Base-by-base conservation (phyloP, 2,888 invertebrate genomes). In the Drosophila meridionalis region DNA sequence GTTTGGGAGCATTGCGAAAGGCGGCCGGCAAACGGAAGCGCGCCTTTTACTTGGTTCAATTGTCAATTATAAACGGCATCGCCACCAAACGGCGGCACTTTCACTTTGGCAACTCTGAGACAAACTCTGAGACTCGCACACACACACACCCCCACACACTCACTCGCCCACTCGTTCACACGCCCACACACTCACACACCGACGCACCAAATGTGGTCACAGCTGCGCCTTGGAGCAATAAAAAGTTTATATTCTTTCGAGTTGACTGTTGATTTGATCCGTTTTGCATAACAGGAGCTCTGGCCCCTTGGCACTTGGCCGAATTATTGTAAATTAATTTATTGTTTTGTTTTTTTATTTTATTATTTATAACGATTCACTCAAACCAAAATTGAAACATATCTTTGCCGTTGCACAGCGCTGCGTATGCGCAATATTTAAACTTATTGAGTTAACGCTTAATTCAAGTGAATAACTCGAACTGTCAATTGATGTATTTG, bases 1-100 rank as follows among this genome's bases (percentile, higher is more conserved):
- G 69, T 85, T 83, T 76, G 81, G 80, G 53, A 82, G 81, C 91
- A 91, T 91, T 61, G 71, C 87, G 82, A 59, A 48, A 59, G 71
- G 78, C 72, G 60, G 63, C 67, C 67, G 77, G 73, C 66, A 74
- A 73, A 36, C 67, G 80, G 75, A 79, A 63, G 47, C 55, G 60
- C 64, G 66, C 42, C 55, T 36, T 61, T 77, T 60, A 66, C 12
- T 55, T 55, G 50, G 61, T 64, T 76, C 72, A 81, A 64, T 50
- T 50, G 62, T 61, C 67, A 73, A 71, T 78, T 76, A 70, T 30
- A 26, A n/a, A 45, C 57, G 11, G 36, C 70, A 76, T 75, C 69
- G 57, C 42, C 55, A 55, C 45, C 48, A 69, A 73, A 47, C 36
- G 14, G 14, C 52, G 26, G 26, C 59, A 66, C 65, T 71, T 74